Percentiles rank a stretch among this genome's conserved stretches.
These are phyloP conservation scores for Dromius quadrimaculatus DNA, from an alignment of 2,888 invertebrate species.

Conservation along the genomic window DNA sequence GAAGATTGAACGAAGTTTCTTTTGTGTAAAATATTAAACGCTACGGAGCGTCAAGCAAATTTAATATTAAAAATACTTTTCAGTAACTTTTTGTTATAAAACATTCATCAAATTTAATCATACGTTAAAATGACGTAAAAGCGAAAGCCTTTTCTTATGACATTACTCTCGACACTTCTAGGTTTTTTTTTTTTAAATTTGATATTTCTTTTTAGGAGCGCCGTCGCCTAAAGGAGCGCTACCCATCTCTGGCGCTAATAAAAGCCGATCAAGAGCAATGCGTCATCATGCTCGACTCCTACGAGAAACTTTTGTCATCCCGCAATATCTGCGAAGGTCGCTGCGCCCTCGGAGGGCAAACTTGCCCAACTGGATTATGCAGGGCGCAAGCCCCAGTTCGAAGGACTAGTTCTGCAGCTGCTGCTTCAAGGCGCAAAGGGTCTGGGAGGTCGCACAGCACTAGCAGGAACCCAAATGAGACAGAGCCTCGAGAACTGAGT, in stretches of 20 bases:
- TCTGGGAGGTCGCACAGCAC: slow-evolving; percentile 39
- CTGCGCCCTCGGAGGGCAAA: slow-evolving; percentile 81
- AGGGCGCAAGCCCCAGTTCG: slow-evolving; percentile 61
- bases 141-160: too few species aligned
- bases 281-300: slow-evolving; percentile 82
- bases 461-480: slow-evolving; percentile 49
- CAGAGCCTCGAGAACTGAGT: slow-evolving; percentile 57
- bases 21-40: too few species aligned
- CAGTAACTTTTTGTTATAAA: too few species aligned
- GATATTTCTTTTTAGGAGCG: slow-evolving; percentile 75
- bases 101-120: too few species aligned
- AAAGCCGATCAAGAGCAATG: slow-evolving; percentile 83
- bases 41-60: too few species aligned
- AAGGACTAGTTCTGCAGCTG: slow-evolving; percentile 5
- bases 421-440: not conserved
- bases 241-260: slow-evolving; percentile 81
- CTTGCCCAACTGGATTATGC: slow-evolving; percentile 86
- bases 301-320: slow-evolving; percentile 83
- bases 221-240: slow-evolving; percentile 84
- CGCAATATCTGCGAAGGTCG: slow-evolving; percentile 89
- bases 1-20: too few species aligned
- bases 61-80: too few species aligned
- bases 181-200: too few species aligned
- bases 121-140: too few species aligned
- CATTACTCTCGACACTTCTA: too few species aligned